Conservation (phyloP, 2,888 invertebrate species). For the Imbricaverruca yamaguchii region DNA sequence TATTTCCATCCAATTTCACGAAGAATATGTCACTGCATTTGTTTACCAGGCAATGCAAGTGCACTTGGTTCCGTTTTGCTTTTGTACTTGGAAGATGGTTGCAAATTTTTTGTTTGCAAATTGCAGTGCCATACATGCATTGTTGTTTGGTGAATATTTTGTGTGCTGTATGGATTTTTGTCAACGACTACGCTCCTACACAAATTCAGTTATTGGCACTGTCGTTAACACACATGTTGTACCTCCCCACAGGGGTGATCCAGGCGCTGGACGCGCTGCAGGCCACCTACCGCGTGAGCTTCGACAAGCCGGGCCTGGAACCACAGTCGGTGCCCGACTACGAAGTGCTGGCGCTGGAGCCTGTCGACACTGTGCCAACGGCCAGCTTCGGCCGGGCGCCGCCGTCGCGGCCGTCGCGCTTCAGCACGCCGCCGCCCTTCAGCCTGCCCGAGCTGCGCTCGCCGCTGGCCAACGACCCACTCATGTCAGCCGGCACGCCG, state of each 20-base stretch:
- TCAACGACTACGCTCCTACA: no score
- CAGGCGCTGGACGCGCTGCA: slow-evolving; percentile 93
- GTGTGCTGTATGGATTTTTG: no score
- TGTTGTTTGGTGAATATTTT: no score
- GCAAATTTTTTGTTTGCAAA: no score
- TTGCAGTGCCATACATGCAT: no score
- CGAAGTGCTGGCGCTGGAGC: slow-evolving; percentile 86
- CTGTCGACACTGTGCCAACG: slow-evolving; percentile 80
- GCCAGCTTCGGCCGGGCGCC: slow-evolving; percentile 74
- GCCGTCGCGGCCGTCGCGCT: slow-evolving; percentile 54
- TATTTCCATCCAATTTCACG: no score
- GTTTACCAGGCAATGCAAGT: no score
- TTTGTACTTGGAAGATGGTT: no score
- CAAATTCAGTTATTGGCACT: no score
- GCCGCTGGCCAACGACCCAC: slow-evolving; percentile 57
- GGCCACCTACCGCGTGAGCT: slow-evolving; percentile 88
- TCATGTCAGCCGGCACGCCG: slow-evolving; percentile 51
- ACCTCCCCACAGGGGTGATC: slow-evolving; percentile 45
- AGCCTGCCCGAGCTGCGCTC: slow-evolving; percentile 41
- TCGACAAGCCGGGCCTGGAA: slow-evolving; percentile 83
- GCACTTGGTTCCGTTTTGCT: no score
- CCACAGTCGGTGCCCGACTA: slow-evolving; percentile 94
- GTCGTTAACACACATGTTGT: no score
- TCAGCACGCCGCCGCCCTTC: slow-evolving; percentile 41
- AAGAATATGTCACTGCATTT: no score